Base-by-base conservation (phyloP, 2,797 vertebrate species). In the Orientallactaga sibirica region DNA sequence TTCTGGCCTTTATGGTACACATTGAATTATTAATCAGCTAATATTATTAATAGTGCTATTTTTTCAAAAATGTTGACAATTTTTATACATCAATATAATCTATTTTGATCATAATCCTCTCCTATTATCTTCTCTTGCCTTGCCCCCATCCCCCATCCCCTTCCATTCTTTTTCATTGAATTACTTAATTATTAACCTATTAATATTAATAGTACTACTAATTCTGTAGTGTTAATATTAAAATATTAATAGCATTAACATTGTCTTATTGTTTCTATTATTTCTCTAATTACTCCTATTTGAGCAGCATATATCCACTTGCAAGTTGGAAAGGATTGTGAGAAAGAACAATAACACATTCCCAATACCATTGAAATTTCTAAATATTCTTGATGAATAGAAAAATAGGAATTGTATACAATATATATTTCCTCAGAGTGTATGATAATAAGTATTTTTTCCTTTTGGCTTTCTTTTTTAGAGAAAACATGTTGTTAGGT, bases 341-440 rank as follows among this genome's bases (percentile, higher is more conserved):
- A 48, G 27, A 37, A 37, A n/a, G 78, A 74, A 74, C 19, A 61
- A 52, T 68, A 48, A 78, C 64, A 33, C 25, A 92, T 9, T 73
- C 24, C 66, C 66, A 7, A 27, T 67, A 12, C 27, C 22, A 22
- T 25, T 66, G 64, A 25, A 25, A 22, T 66, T 5, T 66, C 64
- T 66, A 88, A 5, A 76, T 11, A n/a, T 80, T 61, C 43, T 73
- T 64, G 19, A 29, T n/a, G 27, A 96, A 37, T 10, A 93, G 70
- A 75, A 75, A 94, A 88, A 29, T 4, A 77, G 80, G 62, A 20
- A 7, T 62, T 66, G 24, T 8, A 10, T 55, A 81, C 85, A 14
- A 77, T 43, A 88, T 77, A 52, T 33, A 77, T 52, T 85, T 83
- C 68, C 29, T 88, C 29, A 93, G 55, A 25, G 15, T 43, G 90